Evolutionary conservation across 37 sponge, comb jelly and placozoan species (phyloP), one percentile per base, ranked within the genome.

Genomic region (Mnemiopsis leidyi): DNA sequence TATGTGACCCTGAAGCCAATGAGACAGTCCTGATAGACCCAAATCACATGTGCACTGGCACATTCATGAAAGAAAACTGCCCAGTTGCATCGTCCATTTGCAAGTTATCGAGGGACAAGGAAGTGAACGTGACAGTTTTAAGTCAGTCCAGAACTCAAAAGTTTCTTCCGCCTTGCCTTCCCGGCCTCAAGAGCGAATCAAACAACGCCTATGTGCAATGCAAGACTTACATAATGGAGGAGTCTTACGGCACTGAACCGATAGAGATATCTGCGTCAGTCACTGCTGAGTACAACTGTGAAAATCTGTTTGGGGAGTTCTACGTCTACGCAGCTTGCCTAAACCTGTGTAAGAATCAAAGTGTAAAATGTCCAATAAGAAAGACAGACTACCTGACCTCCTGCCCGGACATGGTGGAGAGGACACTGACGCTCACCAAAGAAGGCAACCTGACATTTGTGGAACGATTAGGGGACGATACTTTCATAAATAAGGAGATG

Each of bases 371-470:
- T 26, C 40, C 61, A 0, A 40, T 85, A 5, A 13, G 32, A 32
- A 31, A 13, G 26, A 36, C 33, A 20, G 48, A 85, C 35, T 85
- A 85, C 24, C 1, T 38, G n/a, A 39, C 40, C 38, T 85, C 90
- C 0, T 85, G 90, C 23, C 35, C 61, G 2, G 23, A 39, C 3
- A 38, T 85, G 61, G 9, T 5, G 24, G 23, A 85, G 48, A 1
- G 48, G 39, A 85, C 90, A 1, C 24, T 85, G 48, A 85, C 90
- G 2, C 48, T 85, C 0, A 85, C 61, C 21, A 85, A 85, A 28
- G 1, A 85, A 25, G 36, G 36, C 48, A 39, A 38, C 23, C 48
- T 85, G 36, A 23, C 25, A n/a, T 85, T 85, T 26, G 90, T 85
- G 1, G 32, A 28, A 23, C n/a, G 1, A 0, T n/a, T 23, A 0